phyloP scores from a whole-genome alignment of 2,888 invertebrate species.

The Lissonota sp. region DNA sequence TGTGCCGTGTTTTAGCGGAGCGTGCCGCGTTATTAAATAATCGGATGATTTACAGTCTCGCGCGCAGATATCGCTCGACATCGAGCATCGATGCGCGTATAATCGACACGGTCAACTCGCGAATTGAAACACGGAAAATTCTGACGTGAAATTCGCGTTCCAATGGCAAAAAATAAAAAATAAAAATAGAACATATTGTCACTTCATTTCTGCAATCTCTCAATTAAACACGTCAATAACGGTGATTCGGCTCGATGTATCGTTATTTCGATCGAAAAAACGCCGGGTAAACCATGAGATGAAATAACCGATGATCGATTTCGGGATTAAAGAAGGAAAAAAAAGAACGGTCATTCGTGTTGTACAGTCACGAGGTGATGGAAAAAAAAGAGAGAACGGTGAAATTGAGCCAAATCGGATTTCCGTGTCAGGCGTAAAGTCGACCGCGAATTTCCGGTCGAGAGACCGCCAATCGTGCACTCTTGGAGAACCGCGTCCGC shows the following conservation, averaged over 20 bases:
- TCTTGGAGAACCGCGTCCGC: not conserved
- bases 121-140: no score
- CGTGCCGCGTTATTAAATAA: conserved; percentile 56
- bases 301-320: no score
- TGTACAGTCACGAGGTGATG: not conserved
- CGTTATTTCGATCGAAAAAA: no score
- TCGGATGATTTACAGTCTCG: conserved; percentile 68
- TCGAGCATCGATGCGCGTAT: not conserved
- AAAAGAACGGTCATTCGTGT: conserved; percentile 11
- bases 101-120: no score
- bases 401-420: conserved; percentile 72
- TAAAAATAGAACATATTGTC: no score
- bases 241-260: no score
- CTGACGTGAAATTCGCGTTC: no score
- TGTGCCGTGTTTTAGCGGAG: conserved; percentile 12
- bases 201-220: no score
- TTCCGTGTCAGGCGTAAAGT: conserved; percentile 69
- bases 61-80: conserved; percentile 53
- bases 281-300: no score
- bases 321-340: conserved; percentile 18
- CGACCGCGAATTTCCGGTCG: conserved; percentile 69
- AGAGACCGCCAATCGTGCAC: conserved; percentile 41
- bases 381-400: conserved; percentile 35
- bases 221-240: no score
- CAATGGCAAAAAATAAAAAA: no score